Evolutionary conservation across 2,113 vertebrate genomes (phyloP).

Genomic region (Mionectes macconnelli): DNA sequence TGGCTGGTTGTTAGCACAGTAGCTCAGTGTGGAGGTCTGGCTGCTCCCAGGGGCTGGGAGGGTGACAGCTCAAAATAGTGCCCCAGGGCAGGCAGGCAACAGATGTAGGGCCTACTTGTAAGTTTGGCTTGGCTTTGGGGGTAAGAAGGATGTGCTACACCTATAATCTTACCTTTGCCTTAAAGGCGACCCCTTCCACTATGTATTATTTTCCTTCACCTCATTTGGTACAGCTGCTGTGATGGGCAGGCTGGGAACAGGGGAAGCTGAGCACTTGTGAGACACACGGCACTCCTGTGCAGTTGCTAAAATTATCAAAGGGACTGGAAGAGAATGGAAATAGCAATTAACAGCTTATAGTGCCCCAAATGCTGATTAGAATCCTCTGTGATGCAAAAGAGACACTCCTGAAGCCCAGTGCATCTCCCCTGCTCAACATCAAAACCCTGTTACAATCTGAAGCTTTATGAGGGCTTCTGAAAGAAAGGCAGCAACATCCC

Average conservation of each 20-base stretch:
- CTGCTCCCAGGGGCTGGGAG: background rate
- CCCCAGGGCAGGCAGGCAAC: background rate
- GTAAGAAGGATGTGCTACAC: background rate
- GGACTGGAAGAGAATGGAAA: background rate
- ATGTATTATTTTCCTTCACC: background rate
- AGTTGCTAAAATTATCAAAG: constrained; percentile 8
- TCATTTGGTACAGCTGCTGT: background rate
- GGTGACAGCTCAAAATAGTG: background rate
- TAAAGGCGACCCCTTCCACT: background rate
- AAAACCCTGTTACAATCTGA: background rate
- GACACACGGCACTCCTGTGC: background rate
- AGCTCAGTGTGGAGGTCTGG: background rate
- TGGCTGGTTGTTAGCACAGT: background rate
- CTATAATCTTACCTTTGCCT: background rate
- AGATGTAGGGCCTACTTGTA: background rate
- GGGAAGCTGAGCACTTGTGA: background rate
- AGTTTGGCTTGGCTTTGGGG: background rate
- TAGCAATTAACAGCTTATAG: background rate
- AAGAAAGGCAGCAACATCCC: background rate
- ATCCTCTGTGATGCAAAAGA: background rate
- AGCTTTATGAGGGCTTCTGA: background rate
- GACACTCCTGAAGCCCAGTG: background rate
- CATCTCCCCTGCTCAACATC: background rate
- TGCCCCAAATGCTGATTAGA: background rate
- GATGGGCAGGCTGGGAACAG: background rate